Percentiles rank a stretch among this genome's conserved stretches.
Evolutionary conservation across 2,888 invertebrate genomes (phyloP).

Genomic region (Tetragonula carbonaria): DNA sequence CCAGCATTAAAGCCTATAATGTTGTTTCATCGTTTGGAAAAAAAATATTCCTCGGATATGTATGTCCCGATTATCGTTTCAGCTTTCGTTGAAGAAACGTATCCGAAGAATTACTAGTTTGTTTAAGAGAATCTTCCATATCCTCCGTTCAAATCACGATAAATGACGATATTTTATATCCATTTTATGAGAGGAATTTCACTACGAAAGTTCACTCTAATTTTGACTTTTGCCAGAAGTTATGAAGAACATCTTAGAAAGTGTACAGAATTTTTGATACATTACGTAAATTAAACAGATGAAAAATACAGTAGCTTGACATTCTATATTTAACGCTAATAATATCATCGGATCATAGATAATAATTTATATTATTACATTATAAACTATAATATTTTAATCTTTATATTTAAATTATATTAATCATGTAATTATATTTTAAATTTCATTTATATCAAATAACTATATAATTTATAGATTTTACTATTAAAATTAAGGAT

Average conservation of each 20-base stretch:
- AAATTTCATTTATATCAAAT: no score
- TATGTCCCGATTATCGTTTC: neutral
- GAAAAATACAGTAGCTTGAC: no score
- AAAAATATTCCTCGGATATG: neutral
- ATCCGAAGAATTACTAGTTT: neutral
- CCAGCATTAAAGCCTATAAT: neutral
- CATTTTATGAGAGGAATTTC: neutral
- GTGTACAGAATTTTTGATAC: neutral
- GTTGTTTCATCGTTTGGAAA: neutral
- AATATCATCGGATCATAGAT: no score
- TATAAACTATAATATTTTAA: no score
- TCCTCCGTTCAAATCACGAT: neutral
- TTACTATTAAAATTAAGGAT: no score
- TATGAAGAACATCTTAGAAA: neutral
- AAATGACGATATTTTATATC: neutral
- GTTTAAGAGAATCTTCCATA: neutral
- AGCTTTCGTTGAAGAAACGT: neutral
- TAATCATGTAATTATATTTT: no score
- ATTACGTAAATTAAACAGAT: no score
- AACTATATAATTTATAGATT: no score
- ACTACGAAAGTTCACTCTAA: neutral
- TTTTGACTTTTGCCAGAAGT: neutral
- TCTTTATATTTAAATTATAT: no score
- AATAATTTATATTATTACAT: no score
- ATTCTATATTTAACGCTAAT: no score